A percentile compares a stretch with the other conserved stretches of the same genome.
phyloP scores from a whole-genome alignment of 2,888 invertebrate genomes.

The Sesia apiformis region DNA sequence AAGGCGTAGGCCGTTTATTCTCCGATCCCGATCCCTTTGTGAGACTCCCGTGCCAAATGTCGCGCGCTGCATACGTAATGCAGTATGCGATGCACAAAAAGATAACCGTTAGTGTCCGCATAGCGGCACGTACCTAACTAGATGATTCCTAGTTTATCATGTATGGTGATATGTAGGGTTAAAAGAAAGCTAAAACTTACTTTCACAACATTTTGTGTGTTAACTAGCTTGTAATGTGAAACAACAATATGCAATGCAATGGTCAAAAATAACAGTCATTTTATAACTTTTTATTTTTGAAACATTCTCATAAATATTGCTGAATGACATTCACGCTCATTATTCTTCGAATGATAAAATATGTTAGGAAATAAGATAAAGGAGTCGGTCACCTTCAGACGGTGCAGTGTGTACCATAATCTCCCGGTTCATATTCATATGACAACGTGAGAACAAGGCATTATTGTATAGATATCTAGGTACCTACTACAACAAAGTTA shows the following conservation, averaged over 20 bases:
- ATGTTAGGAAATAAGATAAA: slow-evolving; percentile 22
- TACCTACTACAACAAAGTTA: slow-evolving; percentile 18
- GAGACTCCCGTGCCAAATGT: slow-evolving; percentile 51
- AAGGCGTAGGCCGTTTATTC: slow-evolving; percentile 50
- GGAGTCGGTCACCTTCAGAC: slow-evolving; percentile 22
- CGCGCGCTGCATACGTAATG: slow-evolving; percentile 51
- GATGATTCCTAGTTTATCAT: neutral
- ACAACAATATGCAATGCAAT: too few relatives aligned
- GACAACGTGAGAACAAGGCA: slow-evolving; percentile 43
- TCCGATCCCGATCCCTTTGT: slow-evolving; percentile 44
- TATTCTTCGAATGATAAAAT: neutral
- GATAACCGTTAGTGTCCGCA: slow-evolving; percentile 21
- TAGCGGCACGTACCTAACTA: neutral
- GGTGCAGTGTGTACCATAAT: slow-evolving; percentile 17
- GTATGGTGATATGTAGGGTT: neutral
- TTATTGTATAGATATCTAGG: slow-evolving; percentile 26
- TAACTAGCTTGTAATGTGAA: too few relatives aligned
- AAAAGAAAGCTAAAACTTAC: too few relatives aligned
- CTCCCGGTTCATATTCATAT: slow-evolving; percentile 36
- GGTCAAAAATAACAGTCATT: too few relatives aligned
- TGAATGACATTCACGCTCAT: neutral
- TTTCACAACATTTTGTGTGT: too few relatives aligned
- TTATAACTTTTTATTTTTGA: too few relatives aligned
- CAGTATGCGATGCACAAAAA: slow-evolving; percentile 42
- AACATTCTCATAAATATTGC: too few relatives aligned